Conservation (phyloP, 2,113 vertebrate genomes). For the Nanorana parkeri region DNA sequence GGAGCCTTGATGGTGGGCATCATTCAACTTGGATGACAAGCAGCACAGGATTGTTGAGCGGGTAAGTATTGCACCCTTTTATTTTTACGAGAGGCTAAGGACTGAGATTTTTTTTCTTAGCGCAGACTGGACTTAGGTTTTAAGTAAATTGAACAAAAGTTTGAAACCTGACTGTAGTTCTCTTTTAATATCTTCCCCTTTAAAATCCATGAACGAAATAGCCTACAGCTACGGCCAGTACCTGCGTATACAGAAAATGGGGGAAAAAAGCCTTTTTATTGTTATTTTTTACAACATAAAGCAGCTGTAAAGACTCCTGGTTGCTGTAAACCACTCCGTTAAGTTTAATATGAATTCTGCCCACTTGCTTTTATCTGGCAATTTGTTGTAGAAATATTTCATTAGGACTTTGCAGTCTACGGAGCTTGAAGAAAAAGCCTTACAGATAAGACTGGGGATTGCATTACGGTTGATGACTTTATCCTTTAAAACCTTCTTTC, state of each 20-base stretch:
- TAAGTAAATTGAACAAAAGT: too few species aligned
- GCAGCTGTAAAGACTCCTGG: constrained; percentile 32
- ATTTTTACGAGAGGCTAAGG: too few species aligned
- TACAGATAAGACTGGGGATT: constrained; percentile 32
- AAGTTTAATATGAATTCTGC: constrained; percentile 57
- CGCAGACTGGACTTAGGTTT: too few species aligned
- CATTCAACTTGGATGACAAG: too few species aligned
- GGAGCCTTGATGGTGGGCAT: too few species aligned
- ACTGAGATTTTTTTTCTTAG: too few species aligned
- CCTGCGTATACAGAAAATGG: constrained; percentile 22
- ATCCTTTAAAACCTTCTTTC: constrained; percentile 33
- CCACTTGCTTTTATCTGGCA: constrained; percentile 50
- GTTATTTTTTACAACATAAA: constrained; percentile 30
- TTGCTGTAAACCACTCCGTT: constrained; percentile 53
- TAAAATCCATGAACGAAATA: background rate
- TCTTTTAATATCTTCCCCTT: too few species aligned
- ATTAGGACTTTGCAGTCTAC: constrained; percentile 34
- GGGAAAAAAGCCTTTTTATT: constrained; percentile 2
- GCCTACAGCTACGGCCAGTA: background rate
- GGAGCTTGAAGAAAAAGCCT: background rate
- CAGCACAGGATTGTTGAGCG: too few species aligned
- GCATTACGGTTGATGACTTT: constrained; percentile 32
- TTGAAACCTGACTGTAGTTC: too few species aligned
- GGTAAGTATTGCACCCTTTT: too few species aligned
- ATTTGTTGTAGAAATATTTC: constrained; percentile 54